Evolutionary conservation across 2,797 vertebrate species (phyloP).

Genomic region (Hemibagrus guttatus): DNA sequence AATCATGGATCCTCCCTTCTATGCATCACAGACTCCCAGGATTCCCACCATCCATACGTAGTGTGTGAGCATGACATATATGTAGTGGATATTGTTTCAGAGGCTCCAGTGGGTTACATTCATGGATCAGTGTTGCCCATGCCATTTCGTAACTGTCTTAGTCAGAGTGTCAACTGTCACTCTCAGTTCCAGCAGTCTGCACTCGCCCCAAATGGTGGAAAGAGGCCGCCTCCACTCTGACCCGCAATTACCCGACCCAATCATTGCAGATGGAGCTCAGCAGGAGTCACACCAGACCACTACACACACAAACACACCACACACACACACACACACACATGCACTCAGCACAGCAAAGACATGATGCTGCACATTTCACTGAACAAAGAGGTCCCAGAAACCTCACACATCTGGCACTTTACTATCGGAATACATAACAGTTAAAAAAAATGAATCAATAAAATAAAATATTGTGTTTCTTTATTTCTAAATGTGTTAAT

Average conservation of each 20-base stretch:
- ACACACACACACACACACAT: neutral
- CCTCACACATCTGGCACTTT: neutral
- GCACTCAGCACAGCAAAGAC: neutral
- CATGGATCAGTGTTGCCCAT: conserved; percentile 61
- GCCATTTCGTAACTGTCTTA: conserved; percentile 60
- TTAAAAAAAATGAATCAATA: neutral
- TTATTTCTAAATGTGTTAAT: neutral
- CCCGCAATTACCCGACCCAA: conserved; percentile 71
- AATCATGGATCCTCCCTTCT: neutral
- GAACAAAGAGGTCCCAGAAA: neutral
- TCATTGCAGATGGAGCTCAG: conserved; percentile 72
- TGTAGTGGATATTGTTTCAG: neutral
- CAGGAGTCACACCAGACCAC: conserved; percentile 16
- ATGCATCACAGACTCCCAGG: neutral
- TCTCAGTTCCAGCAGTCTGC: conserved; percentile 56
- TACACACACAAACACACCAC: neutral
- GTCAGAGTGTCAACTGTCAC: conserved; percentile 66
- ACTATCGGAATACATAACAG: neutral
- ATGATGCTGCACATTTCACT: neutral
- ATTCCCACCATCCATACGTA: neutral
- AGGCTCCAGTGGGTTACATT: conserved; percentile 61
- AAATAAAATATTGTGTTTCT: neutral
- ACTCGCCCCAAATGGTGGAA: conserved; percentile 9
- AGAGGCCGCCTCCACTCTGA: conserved; percentile 66
- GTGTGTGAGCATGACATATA: neutral